Evolutionary conservation across 2,888 invertebrate genomes (phyloP).

Genomic region (Lasioglossum calceatum): DNA sequence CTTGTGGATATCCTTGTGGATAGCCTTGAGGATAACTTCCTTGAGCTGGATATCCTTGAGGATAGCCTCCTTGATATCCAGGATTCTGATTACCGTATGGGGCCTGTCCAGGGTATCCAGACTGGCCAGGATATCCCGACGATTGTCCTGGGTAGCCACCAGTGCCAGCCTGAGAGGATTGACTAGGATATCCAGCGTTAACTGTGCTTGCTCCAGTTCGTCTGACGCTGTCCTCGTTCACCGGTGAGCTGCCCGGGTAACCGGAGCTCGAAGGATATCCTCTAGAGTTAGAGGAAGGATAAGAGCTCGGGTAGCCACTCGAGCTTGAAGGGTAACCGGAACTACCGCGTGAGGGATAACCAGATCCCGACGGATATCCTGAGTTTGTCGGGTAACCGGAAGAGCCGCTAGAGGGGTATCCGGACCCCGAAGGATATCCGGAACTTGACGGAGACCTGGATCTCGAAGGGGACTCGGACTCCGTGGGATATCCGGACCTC

Average conservation of each 20-base stretch:
- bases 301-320: slow-evolving; percentile 50
- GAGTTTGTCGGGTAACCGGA: slow-evolving; percentile 38
- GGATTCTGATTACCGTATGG: slow-evolving; percentile 55
- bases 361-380: slow-evolving; percentile 44
- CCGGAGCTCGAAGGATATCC: slow-evolving; percentile 52
- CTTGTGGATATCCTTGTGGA: slow-evolving; percentile 61
- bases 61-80: slow-evolving; percentile 43
- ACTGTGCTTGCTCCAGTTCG: slow-evolving; percentile 65
- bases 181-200: slow-evolving; percentile 64
- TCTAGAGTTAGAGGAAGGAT: slow-evolving; percentile 48
- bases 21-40: slow-evolving; percentile 64
- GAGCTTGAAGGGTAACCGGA: slow-evolving; percentile 55
- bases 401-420: slow-evolving; percentile 35
- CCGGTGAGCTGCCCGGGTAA: slow-evolving; percentile 43
- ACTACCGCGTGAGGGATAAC: slow-evolving; percentile 48
- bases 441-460: slow-evolving; percentile 34
- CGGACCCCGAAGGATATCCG: slow-evolving; percentile 47
- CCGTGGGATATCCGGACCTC: slow-evolving; percentile 43
- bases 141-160: slow-evolving; percentile 49
- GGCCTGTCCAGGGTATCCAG: slow-evolving; percentile 58
- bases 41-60: slow-evolving; percentile 45
- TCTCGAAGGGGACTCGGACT: slow-evolving; percentile 46
- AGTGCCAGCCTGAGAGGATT: slow-evolving; percentile 26
- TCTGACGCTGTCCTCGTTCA: slow-evolving; percentile 49
- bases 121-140: slow-evolving; percentile 61